Conservation (phyloP, 2,113 vertebrate species). For the Pteronura brasiliensis region DNA sequence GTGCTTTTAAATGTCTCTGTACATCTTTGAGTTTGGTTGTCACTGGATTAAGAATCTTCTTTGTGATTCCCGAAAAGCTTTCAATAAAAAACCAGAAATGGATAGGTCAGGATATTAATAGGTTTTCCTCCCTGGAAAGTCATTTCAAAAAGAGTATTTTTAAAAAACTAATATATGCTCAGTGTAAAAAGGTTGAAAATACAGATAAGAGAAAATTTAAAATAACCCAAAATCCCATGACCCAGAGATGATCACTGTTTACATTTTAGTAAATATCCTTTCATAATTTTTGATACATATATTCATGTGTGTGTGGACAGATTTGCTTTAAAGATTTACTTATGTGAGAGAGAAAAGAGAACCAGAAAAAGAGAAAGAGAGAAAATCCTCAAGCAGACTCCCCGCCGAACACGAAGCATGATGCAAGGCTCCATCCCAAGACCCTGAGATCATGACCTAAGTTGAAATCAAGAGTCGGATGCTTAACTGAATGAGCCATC, state of each 20-base stretch:
- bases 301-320: background rate
- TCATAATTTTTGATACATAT: background rate
- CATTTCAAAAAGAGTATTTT: background rate
- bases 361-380: background rate
- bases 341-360: background rate
- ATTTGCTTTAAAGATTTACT: background rate
- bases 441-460: background rate
- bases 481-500: background rate
- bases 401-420: rapidly evolving
- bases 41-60: slow-evolving; percentile 85
- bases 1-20: slow-evolving; percentile 82
- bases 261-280: slow-evolving; percentile 24
- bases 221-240: slow-evolving; percentile 13
- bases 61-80: slow-evolving; percentile 93
- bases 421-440: background rate
- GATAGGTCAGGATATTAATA: background rate
- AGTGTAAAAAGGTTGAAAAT: slow-evolving; percentile 28
- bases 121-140: slow-evolving; percentile 12
- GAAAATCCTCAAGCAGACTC: background rate
- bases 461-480: background rate
- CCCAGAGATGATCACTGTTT: background rate
- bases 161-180: background rate
- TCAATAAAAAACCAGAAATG: slow-evolving; percentile 53
- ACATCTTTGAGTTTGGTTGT: slow-evolving; percentile 87
- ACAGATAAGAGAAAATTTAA: slow-evolving; percentile 16